Evolutionary conservation across 2,113 vertebrate species (phyloP).

Genomic region (Corythornis cristatus): DNA sequence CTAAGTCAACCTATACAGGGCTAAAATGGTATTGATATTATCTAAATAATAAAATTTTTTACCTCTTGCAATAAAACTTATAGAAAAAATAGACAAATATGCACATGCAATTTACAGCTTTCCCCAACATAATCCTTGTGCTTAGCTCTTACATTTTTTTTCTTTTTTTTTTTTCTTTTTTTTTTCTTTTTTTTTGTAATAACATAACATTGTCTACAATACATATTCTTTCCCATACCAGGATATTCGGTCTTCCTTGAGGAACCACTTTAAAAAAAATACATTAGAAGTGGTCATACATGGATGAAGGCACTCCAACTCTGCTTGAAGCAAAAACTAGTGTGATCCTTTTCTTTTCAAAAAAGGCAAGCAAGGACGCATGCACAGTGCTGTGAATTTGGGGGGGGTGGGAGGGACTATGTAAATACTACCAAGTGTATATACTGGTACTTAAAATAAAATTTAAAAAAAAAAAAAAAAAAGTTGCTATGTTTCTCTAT

Average conservation of each 20-base stretch:
- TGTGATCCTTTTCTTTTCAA: conserved; percentile 84
- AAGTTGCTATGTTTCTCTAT: conserved; percentile 40
- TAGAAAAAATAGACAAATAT: conserved; percentile 90
- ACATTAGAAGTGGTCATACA: conserved; percentile 88
- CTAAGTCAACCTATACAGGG: conserved; percentile 83
- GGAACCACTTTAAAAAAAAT: conserved; percentile 74
- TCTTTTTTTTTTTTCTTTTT: background rate
- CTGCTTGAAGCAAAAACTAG: conserved; percentile 91
- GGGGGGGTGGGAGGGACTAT: conserved; percentile 30
- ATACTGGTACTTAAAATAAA: conserved; percentile 39
- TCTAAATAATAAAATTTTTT: conserved; percentile 82
- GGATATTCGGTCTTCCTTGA: conserved; percentile 75
- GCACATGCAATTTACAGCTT: conserved; percentile 85
- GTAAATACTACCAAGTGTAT: conserved; percentile 62
- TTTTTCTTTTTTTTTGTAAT: conserved; percentile 52
- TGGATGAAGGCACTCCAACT: conserved; percentile 96
- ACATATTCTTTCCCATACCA: conserved; percentile 67
- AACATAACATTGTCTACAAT: conserved; percentile 70
- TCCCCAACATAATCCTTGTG: conserved; percentile 84
- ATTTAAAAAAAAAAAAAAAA: background rate
- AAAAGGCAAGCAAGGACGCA: conserved; percentile 92
- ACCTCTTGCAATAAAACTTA: conserved; percentile 88
- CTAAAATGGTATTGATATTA: conserved; percentile 83
- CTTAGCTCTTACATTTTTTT: conserved; percentile 75
- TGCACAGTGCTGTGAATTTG: conserved; percentile 91